A percentile compares a stretch with the other conserved stretches of the same genome.
phyloP scores from a whole-genome alignment of 2,797 vertebrate species.

The Bradypodion pumilum region DNA sequence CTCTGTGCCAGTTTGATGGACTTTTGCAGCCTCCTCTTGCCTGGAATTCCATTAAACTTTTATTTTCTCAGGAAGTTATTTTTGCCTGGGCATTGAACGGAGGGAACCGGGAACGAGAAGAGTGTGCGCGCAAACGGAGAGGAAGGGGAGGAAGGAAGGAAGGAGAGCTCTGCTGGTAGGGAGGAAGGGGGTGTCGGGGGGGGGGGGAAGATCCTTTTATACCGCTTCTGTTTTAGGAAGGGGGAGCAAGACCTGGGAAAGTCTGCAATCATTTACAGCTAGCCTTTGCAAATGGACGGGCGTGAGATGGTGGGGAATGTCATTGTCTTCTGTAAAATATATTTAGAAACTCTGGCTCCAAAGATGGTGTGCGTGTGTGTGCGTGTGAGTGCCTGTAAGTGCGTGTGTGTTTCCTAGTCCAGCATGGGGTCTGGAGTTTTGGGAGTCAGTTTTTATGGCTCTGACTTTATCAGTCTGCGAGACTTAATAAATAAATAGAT shows the following conservation, averaged over 20 bases:
- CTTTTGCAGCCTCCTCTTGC: neutral
- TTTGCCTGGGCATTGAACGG: constrained; percentile 33
- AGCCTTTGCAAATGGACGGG: neutral
- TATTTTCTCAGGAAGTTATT: constrained; percentile 32
- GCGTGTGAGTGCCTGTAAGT: constrained; percentile 41
- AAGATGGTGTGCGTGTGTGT: constrained; percentile 44
- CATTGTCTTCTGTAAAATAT: constrained; percentile 22
- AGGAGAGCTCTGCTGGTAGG: constrained; percentile 12
- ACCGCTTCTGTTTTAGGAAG: too few species aligned
- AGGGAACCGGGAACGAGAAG: constrained; percentile 27
- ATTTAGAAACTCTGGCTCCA: constrained; percentile 24
- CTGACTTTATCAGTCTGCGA: neutral
- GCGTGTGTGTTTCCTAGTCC: constrained; percentile 32
- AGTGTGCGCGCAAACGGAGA: constrained; percentile 39
- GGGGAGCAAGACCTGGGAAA: constrained; percentile 40
- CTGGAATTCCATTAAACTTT: constrained; percentile 36
- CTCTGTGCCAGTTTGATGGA: neutral
- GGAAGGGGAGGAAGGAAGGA: constrained; percentile 15
- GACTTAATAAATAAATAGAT: neutral
- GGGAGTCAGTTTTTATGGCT: constrained; percentile 12
- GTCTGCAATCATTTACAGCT: constrained; percentile 52
- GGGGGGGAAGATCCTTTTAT: too few species aligned
- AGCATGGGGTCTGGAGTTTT: constrained; percentile 24
- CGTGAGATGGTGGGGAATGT: neutral
- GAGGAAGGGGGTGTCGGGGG: neutral